Percentiles rank a stretch among this genome's conserved stretches.
Conservation (phyloP, 2,888 invertebrate genomes). For the Andrena bucephala region DNA sequence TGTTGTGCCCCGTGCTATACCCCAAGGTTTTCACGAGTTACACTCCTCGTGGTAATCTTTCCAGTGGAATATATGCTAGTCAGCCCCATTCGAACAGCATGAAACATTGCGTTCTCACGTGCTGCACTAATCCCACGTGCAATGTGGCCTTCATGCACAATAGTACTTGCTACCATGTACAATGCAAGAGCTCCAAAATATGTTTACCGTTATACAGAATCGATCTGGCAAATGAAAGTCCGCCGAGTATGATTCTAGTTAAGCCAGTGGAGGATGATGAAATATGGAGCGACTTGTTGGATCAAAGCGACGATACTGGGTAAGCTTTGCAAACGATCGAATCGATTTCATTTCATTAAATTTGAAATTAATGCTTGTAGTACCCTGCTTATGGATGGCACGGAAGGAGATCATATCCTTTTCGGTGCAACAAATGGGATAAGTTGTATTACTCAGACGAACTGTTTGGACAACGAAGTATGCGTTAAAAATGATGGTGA, state of each 20-base stretch:
- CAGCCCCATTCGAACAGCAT: constrained; percentile 86
- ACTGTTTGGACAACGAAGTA: constrained; percentile 90
- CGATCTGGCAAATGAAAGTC: constrained; percentile 87
- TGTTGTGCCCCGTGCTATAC: constrained; percentile 87
- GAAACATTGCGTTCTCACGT: constrained; percentile 89
- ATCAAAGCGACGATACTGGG: constrained; percentile 74
- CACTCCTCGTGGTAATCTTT: constrained; percentile 86
- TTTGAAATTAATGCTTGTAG: constrained; percentile 69
- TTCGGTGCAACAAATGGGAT: constrained; percentile 84
- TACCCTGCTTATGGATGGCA: constrained; percentile 71
- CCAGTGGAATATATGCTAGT: constrained; percentile 87
- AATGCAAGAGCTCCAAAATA: constrained; percentile 89
- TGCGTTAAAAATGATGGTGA: constrained; percentile 88
- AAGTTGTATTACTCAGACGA: constrained; percentile 83
- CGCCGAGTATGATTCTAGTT: constrained; percentile 92
- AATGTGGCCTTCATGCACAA: constrained; percentile 93
- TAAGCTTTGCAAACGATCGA: constrained; percentile 45
- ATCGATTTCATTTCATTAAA: neutral
- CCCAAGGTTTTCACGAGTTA: constrained; percentile 87
- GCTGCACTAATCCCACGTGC: constrained; percentile 89
- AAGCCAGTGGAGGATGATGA: constrained; percentile 89
- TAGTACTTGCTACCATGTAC: constrained; percentile 91
- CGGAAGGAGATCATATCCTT: constrained; percentile 76
- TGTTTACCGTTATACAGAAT: constrained; percentile 89
- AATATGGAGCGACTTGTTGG: constrained; percentile 85